These are phyloP conservation scores for Cyphomyrus discorhynchus DNA, from an alignment of 2,113 vertebrate species.

Conservation along the genomic window DNA sequence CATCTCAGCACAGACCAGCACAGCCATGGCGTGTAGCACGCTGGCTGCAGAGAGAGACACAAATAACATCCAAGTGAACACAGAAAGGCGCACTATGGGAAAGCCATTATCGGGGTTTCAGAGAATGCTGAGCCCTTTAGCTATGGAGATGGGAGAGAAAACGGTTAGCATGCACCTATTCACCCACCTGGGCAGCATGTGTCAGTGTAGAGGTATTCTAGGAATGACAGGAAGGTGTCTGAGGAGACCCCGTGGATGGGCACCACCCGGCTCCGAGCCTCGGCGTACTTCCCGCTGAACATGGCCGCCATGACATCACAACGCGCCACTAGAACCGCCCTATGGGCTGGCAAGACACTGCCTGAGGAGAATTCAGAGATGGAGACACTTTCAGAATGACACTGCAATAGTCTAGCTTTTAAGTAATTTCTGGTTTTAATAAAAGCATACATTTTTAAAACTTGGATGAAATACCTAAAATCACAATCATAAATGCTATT, in stretches of 20 bases:
- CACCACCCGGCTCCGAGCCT: conserved; percentile 81
- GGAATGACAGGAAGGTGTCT: conserved; percentile 90
- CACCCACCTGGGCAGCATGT: conserved; percentile 86
- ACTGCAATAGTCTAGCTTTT: neutral
- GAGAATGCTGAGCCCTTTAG: neutral
- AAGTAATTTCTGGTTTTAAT: neutral
- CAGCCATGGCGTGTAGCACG: conserved; percentile 91
- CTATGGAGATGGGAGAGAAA: too few relatives aligned
- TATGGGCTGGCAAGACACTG: conserved; percentile 80
- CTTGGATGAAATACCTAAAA: neutral
- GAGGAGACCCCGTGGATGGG: conserved; percentile 90
- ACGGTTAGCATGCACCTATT: neutral
- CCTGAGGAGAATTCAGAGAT: conserved; percentile 52
- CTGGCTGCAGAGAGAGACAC: conserved; percentile 65
- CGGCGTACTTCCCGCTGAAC: conserved; percentile 92
- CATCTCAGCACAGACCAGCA: conserved; percentile 95
- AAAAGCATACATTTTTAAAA: neutral
- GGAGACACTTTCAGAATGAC: neutral
- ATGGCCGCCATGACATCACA: conserved; percentile 97
- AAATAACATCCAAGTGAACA: neutral
- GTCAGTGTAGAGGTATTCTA: conserved; percentile 95
- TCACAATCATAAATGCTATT: neutral
- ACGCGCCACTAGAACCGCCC: conserved; percentile 84
- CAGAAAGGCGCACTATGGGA: neutral
- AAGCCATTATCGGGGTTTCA: neutral